These are phyloP conservation scores for Rotaria magnacalcarata DNA, from an alignment of 2,888 invertebrate genomes.

Conservation along the genomic window DNA sequence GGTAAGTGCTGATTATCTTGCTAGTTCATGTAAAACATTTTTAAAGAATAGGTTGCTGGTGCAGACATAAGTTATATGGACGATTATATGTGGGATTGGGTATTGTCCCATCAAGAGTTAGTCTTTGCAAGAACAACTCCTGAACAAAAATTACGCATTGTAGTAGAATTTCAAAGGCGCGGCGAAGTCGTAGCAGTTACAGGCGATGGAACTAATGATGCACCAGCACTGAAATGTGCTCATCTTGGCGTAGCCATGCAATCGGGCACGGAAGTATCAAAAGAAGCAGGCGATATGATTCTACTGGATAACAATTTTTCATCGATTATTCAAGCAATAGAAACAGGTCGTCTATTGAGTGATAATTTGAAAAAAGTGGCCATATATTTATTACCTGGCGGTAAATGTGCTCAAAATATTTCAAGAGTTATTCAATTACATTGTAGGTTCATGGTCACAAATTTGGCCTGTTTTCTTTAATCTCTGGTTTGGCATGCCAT, in stretches of 20 bases:
- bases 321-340: constrained; percentile 29
- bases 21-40: too few species aligned
- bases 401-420: neutral
- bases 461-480: constrained; percentile 38
- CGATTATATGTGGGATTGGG: constrained; percentile 34
- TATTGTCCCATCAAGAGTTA: constrained; percentile 37
- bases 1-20: too few species aligned
- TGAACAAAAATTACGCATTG: constrained; percentile 40
- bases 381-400: constrained; percentile 39
- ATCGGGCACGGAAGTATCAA: neutral
- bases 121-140: constrained; percentile 42
- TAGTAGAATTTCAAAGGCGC: constrained; percentile 39
- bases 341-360: constrained; percentile 38
- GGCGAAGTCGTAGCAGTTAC: constrained; percentile 37
- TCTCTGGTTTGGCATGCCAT: constrained; percentile 32
- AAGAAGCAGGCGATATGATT: neutral
- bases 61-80: neutral
- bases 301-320: neutral
- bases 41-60: neutral
- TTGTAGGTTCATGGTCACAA: neutral
- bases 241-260: neutral
- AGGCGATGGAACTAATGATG: constrained; percentile 41
- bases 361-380: constrained; percentile 41
- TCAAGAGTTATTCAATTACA: too few species aligned
- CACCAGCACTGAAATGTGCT: constrained; percentile 20